Evolutionary conservation across 2,888 invertebrate species (phyloP).

Genomic region (Eudemis profundana): DNA sequence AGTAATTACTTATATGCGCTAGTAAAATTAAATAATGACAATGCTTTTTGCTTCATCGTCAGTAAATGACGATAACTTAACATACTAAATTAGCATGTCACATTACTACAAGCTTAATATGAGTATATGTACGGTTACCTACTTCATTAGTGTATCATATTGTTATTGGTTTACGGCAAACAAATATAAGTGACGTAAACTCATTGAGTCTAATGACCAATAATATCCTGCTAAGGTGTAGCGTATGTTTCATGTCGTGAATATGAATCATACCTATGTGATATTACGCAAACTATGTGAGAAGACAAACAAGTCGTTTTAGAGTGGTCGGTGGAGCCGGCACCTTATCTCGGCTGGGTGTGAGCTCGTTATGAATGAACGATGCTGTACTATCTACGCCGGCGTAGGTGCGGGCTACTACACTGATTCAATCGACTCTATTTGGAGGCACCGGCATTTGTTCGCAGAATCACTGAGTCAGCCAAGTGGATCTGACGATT

Average conservation of each 20-base stretch:
- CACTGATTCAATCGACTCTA: slow-evolving; percentile 58
- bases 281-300: slow-evolving; percentile 63
- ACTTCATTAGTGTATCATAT: slow-evolving; percentile 6
- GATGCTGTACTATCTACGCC: slow-evolving; percentile 57
- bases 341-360: slow-evolving; percentile 65
- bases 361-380: slow-evolving; percentile 74
- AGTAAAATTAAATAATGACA: too few relatives aligned
- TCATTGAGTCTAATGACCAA: slow-evolving; percentile 50
- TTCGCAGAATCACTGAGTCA: slow-evolving; percentile 59
- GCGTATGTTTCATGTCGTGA: slow-evolving; percentile 42
- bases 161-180: slow-evolving; percentile 24
- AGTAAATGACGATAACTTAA: too few relatives aligned
- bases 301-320: slow-evolving; percentile 59
- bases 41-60: too few relatives aligned
- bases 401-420: slow-evolving; percentile 54
- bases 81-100: too few relatives aligned
- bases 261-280: slow-evolving; percentile 43
- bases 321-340: slow-evolving; percentile 54
- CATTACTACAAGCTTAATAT: too few relatives aligned
- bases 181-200: slow-evolving; percentile 61
- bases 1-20: too few relatives aligned
- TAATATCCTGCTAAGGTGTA: slow-evolving; percentile 47
- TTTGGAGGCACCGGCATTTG: slow-evolving; percentile 59
- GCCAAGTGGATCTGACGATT: slow-evolving; percentile 27
- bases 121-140: not conserved